These are phyloP conservation scores for Entomobrya multifasciata DNA, from an alignment of 2,888 invertebrate genomes.

Conservation along the genomic window DNA sequence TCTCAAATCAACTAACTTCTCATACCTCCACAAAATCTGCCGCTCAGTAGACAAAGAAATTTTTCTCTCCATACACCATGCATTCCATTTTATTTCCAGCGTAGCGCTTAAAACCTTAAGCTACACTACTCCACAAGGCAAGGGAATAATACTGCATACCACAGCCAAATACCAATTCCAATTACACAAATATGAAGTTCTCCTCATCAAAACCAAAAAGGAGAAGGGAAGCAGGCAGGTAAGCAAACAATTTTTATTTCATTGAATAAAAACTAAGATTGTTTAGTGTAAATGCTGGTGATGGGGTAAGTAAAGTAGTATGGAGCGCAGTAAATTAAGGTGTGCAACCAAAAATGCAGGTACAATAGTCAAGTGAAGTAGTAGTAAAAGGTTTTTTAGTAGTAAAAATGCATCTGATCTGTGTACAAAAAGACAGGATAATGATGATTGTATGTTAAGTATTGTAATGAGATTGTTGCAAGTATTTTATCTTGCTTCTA, in stretches of 20 bases:
- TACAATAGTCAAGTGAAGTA: background rate
- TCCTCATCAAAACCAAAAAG: background rate
- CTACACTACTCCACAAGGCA: background rate
- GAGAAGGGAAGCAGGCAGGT: slow-evolving; percentile 8
- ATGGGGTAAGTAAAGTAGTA: background rate
- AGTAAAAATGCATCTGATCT: slow-evolving; percentile 29
- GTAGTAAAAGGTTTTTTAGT: slow-evolving; percentile 2
- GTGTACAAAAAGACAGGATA: slow-evolving; percentile 23
- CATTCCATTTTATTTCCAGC: slow-evolving; percentile 15
- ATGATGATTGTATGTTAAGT: slow-evolving; percentile 37
- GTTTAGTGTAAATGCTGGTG: background rate
- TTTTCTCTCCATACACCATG: slow-evolving; percentile 32
- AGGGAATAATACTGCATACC: background rate
- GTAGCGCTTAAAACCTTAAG: slow-evolving; percentile 1
- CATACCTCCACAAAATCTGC: slow-evolving; percentile 45
- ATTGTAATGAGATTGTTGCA: slow-evolving; percentile 34
- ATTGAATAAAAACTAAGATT: slow-evolving; percentile 6
- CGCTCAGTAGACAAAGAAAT: slow-evolving; percentile 62
- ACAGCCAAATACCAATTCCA: slow-evolving; percentile 16
- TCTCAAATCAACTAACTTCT: background rate
- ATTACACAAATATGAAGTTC: background rate
- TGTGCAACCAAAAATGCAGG: slow-evolving; percentile 4
- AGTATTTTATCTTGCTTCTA: background rate
- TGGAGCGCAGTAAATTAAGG: slow-evolving; percentile 1
- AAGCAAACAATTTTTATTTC: slow-evolving; percentile 23